phyloP scores from a whole-genome alignment of 2,797 vertebrate genomes.

The Helicolenus hilgendorfi region DNA sequence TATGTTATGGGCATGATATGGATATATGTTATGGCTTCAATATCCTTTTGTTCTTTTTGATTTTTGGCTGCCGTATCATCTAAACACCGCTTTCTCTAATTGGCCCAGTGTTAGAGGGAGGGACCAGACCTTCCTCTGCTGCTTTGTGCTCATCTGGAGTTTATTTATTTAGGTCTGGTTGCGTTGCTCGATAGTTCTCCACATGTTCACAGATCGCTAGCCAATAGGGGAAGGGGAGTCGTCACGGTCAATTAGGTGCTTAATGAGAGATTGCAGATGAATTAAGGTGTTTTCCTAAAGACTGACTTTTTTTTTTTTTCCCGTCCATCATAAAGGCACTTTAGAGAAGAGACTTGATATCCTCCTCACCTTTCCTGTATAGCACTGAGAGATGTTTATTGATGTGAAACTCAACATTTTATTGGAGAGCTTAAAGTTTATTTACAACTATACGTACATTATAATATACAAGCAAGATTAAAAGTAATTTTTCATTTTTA shows the following conservation, averaged over 20 bases:
- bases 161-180: conserved; percentile 59
- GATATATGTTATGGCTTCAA: conserved; percentile 64
- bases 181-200: conserved; percentile 71
- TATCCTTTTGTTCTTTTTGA: conserved; percentile 62
- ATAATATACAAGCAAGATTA: neutral
- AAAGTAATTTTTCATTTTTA: neutral
- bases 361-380: neutral
- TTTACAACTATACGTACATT: neutral
- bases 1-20: neutral
- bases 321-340: conserved; percentile 38
- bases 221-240: conserved; percentile 43
- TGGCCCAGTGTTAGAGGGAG: conserved; percentile 29
- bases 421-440: neutral
- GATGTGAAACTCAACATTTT: neutral
- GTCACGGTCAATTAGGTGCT: conserved; percentile 68
- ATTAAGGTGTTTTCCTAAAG: conserved; percentile 43
- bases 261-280: conserved; percentile 72
- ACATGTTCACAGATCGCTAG: conserved; percentile 65
- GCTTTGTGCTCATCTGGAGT: conserved; percentile 58
- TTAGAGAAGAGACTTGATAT: neutral
- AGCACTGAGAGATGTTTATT: neutral
- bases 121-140: conserved; percentile 59
- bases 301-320: conserved; percentile 1
- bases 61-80: conserved; percentile 70
- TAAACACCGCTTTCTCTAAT: conserved; percentile 59